A percentile compares a stretch with the other conserved stretches of the same genome.
These are phyloP conservation scores for Andrena camellia DNA, from an alignment of 2,888 invertebrate species.

Conservation along the genomic window DNA sequence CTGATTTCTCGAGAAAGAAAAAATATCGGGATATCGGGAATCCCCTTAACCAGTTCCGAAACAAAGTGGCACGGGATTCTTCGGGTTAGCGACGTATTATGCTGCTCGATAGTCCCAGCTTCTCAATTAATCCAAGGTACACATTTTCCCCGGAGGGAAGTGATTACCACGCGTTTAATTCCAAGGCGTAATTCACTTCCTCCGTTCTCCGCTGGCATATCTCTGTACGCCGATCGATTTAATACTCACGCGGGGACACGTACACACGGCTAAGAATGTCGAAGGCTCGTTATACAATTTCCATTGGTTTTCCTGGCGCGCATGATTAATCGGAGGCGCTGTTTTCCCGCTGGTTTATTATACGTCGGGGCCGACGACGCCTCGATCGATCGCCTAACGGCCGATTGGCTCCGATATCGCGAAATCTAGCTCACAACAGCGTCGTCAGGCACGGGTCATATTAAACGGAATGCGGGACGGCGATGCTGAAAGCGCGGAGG, in stretches of 20 bases:
- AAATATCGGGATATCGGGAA: too few species aligned
- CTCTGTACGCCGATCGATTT: too few species aligned
- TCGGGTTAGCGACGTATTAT: too few species aligned
- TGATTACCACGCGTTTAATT: too few species aligned
- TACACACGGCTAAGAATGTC: not conserved
- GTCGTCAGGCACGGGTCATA: conserved; percentile 30
- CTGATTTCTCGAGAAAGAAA: too few species aligned
- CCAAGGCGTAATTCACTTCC: too few species aligned
- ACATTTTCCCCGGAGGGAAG: too few species aligned
- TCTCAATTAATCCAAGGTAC: too few species aligned
- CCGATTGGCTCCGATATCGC: conserved; percentile 56
- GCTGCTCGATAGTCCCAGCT: too few species aligned
- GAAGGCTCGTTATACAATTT: conserved; percentile 58
- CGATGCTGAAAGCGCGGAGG: conserved; percentile 23
- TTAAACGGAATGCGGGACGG: conserved; percentile 31
- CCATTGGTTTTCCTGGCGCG: conserved; percentile 56
- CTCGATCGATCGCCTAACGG: conserved; percentile 40
- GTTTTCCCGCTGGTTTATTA: conserved; percentile 61
- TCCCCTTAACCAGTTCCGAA: not conserved
- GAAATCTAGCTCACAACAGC: conserved; percentile 46
- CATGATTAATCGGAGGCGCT: conserved; percentile 71
- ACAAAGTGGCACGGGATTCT: too few species aligned
- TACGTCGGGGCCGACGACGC: conserved; percentile 34
- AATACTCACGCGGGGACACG: conserved; percentile 24
- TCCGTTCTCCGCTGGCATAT: too few species aligned